phyloP scores from a whole-genome alignment of 2,797 vertebrate species.

The Neosalanx taihuensis region DNA sequence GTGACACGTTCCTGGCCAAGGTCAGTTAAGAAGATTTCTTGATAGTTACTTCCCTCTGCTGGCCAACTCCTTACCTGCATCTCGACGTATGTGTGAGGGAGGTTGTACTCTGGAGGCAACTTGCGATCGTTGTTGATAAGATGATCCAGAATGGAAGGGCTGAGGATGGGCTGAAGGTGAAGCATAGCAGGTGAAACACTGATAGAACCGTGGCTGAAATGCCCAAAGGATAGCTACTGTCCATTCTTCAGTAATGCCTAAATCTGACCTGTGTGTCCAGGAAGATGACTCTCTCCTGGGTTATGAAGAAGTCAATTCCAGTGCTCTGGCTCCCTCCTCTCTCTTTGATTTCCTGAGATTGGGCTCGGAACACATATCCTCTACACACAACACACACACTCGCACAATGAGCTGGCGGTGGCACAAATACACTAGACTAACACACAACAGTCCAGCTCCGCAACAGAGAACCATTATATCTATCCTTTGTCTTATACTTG shows the following conservation, averaged over 20 bases:
- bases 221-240: background rate
- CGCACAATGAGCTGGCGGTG: background rate
- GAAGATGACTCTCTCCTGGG: constrained; percentile 91
- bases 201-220: background rate
- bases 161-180: constrained; percentile 81
- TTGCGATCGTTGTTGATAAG: constrained; percentile 93
- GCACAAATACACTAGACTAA: background rate
- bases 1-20: no score
- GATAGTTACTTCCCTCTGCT: constrained; percentile 23
- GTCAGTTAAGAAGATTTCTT: background rate
- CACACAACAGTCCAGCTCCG: background rate
- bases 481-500: background rate
- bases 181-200: background rate
- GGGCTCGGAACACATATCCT: constrained; percentile 84
- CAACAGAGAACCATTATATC: background rate
- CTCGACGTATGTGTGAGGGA: constrained; percentile 90
- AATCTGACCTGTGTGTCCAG: constrained; percentile 85
- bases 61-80: constrained; percentile 82
- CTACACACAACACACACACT: constrained; percentile 57
- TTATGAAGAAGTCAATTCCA: constrained; percentile 92
- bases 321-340: constrained; percentile 89
- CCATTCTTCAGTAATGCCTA: background rate
- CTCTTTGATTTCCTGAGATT: constrained; percentile 88
- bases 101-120: constrained; percentile 87
- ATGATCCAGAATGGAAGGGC: constrained; percentile 88